Evolutionary conservation across 2,113 vertebrate genomes (phyloP).

Genomic region (Plecturocebus donacophilus): DNA sequence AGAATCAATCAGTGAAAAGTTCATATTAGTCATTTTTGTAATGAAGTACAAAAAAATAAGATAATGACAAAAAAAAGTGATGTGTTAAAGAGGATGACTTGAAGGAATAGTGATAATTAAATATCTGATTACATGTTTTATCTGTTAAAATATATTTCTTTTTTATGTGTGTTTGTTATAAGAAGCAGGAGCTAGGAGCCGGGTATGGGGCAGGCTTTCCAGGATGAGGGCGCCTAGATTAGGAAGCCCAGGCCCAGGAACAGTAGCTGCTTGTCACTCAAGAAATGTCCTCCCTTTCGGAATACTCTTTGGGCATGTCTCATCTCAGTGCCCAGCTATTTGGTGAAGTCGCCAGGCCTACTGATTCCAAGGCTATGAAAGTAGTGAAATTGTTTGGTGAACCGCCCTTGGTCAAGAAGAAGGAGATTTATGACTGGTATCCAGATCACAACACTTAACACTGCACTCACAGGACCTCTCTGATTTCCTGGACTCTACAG

Average conservation of each 20-base stretch:
- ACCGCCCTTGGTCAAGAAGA: conserved; percentile 89
- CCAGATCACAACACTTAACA: conserved; percentile 93
- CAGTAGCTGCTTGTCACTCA: neutral
- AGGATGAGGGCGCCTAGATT: no score
- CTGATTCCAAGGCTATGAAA: conserved; percentile 92
- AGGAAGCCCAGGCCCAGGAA: neutral
- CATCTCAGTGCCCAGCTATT: conserved; percentile 95
- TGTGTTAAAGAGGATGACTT: neutral
- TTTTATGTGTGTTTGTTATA: neutral
- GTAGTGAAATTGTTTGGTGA: conserved; percentile 94
- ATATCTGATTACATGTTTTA: neutral
- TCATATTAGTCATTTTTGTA: conserved; percentile 35
- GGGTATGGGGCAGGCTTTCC: no score
- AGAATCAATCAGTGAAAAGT: conserved; percentile 3
- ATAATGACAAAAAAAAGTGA: neutral
- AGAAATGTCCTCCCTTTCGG: conserved; percentile 90
- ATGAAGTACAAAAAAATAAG: neutral
- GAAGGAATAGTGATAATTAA: neutral
- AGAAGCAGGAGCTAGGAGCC: neutral
- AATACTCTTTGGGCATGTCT: conserved; percentile 92
- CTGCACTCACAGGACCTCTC: conserved; percentile 90
- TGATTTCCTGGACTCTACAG: conserved; percentile 95
- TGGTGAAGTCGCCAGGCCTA: conserved; percentile 90
- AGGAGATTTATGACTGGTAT: conserved; percentile 95
- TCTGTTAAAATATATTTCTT: neutral